Percentiles rank a stretch among this genome's conserved stretches.
These are phyloP conservation scores for Bothrops alternatus DNA, from an alignment of 2,797 vertebrate species.

Conservation along the genomic window DNA sequence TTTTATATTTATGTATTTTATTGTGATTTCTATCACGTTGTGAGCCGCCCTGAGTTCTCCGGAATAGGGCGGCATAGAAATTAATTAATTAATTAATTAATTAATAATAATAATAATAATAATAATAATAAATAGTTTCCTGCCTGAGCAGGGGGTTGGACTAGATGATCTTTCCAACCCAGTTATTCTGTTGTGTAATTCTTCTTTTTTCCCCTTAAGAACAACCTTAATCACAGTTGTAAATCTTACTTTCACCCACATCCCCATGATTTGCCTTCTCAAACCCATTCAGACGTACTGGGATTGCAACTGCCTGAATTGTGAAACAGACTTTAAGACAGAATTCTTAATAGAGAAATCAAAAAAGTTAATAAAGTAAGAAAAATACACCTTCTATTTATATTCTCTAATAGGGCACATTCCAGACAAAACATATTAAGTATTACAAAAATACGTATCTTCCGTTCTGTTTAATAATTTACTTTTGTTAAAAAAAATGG, in stretches of 20 bases:
- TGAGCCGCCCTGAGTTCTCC: too few relatives aligned
- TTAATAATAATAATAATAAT: too few relatives aligned
- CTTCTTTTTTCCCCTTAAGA: neutral
- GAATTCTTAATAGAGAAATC: slow-evolving; percentile 70
- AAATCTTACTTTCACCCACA: neutral
- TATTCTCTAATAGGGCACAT: slow-evolving; percentile 72
- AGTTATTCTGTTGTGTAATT: neutral
- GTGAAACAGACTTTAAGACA: neutral
- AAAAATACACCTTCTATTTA: slow-evolving; percentile 49
- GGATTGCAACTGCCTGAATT: too few relatives aligned
- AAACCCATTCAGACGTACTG: too few relatives aligned
- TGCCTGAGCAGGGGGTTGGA: neutral
- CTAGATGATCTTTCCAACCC: neutral
- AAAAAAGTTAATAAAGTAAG: slow-evolving; percentile 67
- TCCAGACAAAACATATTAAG: slow-evolving; percentile 62
- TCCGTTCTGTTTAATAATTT: slow-evolving; percentile 76
- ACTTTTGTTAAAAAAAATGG: slow-evolving; percentile 75
- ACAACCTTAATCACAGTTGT: neutral
- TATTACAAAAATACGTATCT: slow-evolving; percentile 79
- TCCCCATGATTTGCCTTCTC: neutral
- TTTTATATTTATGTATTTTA: too few relatives aligned
- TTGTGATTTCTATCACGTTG: too few relatives aligned
- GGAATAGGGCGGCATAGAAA: too few relatives aligned
- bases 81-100: too few relatives aligned
- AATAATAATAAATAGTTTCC: too few relatives aligned